Base-by-base conservation (phyloP, 2,888 invertebrate species). In the Dasypolia templi region DNA sequence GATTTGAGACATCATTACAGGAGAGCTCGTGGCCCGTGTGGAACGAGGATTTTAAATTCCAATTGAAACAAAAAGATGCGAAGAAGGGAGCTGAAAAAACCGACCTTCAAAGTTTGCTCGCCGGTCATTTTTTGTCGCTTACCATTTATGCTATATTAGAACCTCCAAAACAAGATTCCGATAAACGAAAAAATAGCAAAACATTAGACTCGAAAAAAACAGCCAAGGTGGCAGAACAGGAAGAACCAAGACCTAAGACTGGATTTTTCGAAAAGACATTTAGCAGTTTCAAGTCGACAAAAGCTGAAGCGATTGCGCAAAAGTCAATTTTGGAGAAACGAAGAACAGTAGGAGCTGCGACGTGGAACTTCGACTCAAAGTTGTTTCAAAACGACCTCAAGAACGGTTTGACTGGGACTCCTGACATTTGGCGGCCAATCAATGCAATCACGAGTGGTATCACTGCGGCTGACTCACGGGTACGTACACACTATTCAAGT, bases 1-100 rank as follows among this genome's bases (percentile, higher is more conserved):
- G 98, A 92, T 97, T 96, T 90, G 98, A 98, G 93, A 98, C 98
- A 35, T 96, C 97, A 71, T 94, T 97, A 85, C 97, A 97, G 90
- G 97, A 97, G 85, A 97, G 97, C 89, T 97, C 98, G 1, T 98
- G 98, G 98, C 98, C 98, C 0, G 97, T 97, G 72, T 98, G 98
- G 96, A 98, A 98, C 91, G 98, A 98, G 93, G 98, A 97, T 82
- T 98, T 98, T 89, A 97, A 97, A 86, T 98, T 98, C 91, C 97
- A 97, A 61, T 88, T 98, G 77, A 96, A 96, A 86, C 97, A 94
- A 77, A 97, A 97, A 90, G 97, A 97, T 83, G 93, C 95, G 82
- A 95, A 94, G 78, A 94, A 95, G 80, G 86, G 93, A 49, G 87
- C 94, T 14, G 96, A 96, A 81, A 95, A 96, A 84, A 93, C 94